Evolutionary conservation across 2,888 invertebrate genomes (phyloP), one percentile per base, ranked within the genome.

Genomic region (Andricus curvator): DNA sequence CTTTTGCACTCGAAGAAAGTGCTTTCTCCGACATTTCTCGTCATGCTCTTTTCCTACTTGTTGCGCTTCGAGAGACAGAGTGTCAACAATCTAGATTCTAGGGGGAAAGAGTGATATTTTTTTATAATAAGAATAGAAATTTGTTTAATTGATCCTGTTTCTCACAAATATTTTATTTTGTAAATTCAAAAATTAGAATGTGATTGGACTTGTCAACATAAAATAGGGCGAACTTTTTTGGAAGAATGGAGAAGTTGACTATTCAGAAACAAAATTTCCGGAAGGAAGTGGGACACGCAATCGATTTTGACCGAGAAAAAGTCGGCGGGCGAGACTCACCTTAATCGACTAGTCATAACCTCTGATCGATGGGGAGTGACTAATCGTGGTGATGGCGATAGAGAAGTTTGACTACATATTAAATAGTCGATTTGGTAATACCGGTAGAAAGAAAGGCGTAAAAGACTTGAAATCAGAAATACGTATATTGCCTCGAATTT

Each of bases 1-100:
- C 77, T 79, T 74, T 56, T 74, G 56, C 65, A 51, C 74, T 62
- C 82, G 85, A 86, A 86, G 90, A 89, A 89, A 90, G 89, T 90
- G 89, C 89, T 90, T 89, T 90, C 90, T 86, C 89, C 85, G 86
- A 85, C 84, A 85, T 88, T 89, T 88, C 86, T 85, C 87, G 84
- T 85, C 78, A 80, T 70, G 76, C 78, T 80, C 81, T 78, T 83
- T 84, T 82, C 80, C 78, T 64, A 70, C 80, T 60, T 60, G 78
- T 79, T 78, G 60, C 79, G 70, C 80, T 56, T 77, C 48, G 33
- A 33, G 74, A 56, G 56, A 74, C 74, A 74, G 74, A 74, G 56
- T 74, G 56, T 60, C 37, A 74, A 33, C 74, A 56, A 74, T 60
- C 56, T 37, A 25, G 17, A 48, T 48, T 48, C 48, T 6, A 17